Evolutionary conservation across 2,113 vertebrate genomes (phyloP).

Genomic region (Phocoena sinus): DNA sequence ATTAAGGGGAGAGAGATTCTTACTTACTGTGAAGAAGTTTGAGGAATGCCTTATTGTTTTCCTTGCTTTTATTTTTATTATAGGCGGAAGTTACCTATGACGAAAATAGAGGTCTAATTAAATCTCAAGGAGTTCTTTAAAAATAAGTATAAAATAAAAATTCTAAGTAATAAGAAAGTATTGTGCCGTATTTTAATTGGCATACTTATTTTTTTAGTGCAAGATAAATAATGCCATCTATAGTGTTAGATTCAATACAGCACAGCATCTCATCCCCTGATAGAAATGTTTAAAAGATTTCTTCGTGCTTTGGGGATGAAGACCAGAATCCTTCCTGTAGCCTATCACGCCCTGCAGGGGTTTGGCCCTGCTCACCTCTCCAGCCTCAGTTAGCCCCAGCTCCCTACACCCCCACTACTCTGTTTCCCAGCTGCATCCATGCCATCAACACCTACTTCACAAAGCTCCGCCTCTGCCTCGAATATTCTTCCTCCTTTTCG

Average conservation of each 20-base stretch:
- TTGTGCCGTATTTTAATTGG: background rate
- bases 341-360: rapidly evolving
- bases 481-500: background rate
- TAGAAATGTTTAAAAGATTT: background rate
- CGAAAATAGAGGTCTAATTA: background rate
- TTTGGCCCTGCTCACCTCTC: background rate
- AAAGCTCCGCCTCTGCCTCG: background rate
- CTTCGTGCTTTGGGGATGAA: background rate
- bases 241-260: background rate
- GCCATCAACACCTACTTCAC: rapidly evolving
- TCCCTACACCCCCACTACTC: rapidly evolving
- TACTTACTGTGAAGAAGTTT: background rate
- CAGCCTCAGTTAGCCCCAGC: background rate
- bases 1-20: background rate
- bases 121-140: background rate
- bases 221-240: background rate
- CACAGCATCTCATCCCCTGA: background rate
- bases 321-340: background rate
- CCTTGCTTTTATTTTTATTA: background rate
- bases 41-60: background rate
- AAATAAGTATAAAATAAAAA: background rate
- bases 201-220: background rate
- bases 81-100: background rate
- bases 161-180: background rate
- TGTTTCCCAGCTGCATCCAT: background rate